Base-by-base conservation (phyloP, 1,140 invertebrate genomes). In the Muscidifurax raptorellus region DNA sequence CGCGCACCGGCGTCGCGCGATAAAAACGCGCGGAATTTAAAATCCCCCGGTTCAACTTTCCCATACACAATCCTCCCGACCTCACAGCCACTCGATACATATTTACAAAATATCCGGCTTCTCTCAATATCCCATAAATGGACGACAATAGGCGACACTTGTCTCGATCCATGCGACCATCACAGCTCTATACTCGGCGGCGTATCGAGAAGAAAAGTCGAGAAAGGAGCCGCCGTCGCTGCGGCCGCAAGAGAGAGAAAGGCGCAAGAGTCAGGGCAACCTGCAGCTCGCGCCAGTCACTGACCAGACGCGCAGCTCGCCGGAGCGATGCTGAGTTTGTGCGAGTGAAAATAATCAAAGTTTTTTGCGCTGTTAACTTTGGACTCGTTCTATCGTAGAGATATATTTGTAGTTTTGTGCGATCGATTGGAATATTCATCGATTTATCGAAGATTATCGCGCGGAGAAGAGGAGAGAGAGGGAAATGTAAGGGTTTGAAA, bases 271-370 rank as follows among this genome's bases (percentile, higher is more conserved):
- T 44, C 25, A 32, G 7, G 30, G 87, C 88, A 89, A 90, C 89
- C 90, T 89, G 88, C 36, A 40, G 88, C 28, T 88, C 81, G 83
- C 87, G 90, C 88, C 91, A 92, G 91, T 92, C 91, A 90, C 90
- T 88, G 91, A 92, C 90, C 90, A 91, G 87, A 87, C 88, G 83
- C 81, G 87, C 88, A 67, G 71, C 86, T 84, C 74, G 81, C 75
- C 64, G 52, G 27, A 78, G 47, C 7, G 22, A 87, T 75, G 81
- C 5, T 72, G 79, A 77, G 78, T 67, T 59, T 71, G 40, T 28
- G 66, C 79, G 83, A 79, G 22, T 25, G 22, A 69, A 83, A 82
- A 79, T 85, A 74, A 28, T 66, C 47, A 77, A 85, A 59, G 28
- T n/a, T 86, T n/a, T n/a, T n/a, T n/a, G 80, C 76, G 40, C 69